Conservation (phyloP, 2,888 invertebrate genomes). For the Morpho helenor region DNA sequence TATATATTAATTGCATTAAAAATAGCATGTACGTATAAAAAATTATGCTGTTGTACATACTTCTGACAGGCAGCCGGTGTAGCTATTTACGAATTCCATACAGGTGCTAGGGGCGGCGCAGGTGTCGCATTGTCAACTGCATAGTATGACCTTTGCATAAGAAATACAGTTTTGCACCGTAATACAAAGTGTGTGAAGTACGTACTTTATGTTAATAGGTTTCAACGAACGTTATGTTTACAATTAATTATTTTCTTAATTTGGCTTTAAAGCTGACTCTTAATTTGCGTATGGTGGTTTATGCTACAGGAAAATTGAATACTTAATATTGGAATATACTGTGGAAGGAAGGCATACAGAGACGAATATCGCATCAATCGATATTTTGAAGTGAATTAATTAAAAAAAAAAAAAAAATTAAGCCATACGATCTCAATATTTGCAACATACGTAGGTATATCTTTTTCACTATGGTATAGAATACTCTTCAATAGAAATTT, state of each 20-base stretch:
- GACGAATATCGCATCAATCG: too few relatives aligned
- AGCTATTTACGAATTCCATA: slow-evolving; percentile 66
- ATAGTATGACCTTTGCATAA: slow-evolving; percentile 66
- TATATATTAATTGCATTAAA: neutral
- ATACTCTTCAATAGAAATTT: too few relatives aligned
- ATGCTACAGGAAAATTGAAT: too few relatives aligned
- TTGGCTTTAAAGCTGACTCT: too few relatives aligned
- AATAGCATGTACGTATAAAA: neutral
- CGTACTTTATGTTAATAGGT: slow-evolving; percentile 12
- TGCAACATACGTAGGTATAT: too few relatives aligned
- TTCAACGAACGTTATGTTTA: slow-evolving; percentile 9
- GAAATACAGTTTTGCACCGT: slow-evolving; percentile 44
- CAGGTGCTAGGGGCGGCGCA: slow-evolving; percentile 61
- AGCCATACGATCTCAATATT: too few relatives aligned
- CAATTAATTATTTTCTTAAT: neutral
- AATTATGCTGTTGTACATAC: slow-evolving; percentile 15
- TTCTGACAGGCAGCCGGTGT: slow-evolving; percentile 42
- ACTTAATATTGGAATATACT: too few relatives aligned
- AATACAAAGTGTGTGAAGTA: slow-evolving; percentile 16
- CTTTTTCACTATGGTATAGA: too few relatives aligned
- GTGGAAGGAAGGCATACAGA: too few relatives aligned
- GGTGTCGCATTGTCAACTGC: slow-evolving; percentile 66
- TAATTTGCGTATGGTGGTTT: too few relatives aligned
- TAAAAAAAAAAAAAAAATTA: too few relatives aligned
- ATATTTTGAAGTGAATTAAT: too few relatives aligned